Evolutionary conservation across 1,140 invertebrate species (phyloP).

Genomic region (Hyposmocoma kahamanoa): DNA sequence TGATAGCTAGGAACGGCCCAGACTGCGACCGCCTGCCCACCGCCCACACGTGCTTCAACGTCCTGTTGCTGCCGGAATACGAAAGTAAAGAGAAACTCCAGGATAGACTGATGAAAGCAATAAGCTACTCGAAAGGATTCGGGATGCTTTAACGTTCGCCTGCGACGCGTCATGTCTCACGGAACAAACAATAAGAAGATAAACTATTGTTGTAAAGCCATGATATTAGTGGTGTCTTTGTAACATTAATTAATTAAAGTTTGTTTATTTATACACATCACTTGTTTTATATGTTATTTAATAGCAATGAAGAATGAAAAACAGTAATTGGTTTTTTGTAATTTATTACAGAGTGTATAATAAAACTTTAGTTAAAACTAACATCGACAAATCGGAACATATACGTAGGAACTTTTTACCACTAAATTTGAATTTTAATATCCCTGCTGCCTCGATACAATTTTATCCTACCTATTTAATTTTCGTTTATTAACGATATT

Average conservation of each 20-base stretch:
- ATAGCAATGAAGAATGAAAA: no score
- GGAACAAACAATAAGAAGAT: neutral
- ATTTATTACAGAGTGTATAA: no score
- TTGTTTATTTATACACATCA: slow-evolving; percentile 57
- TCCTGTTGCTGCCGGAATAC: slow-evolving; percentile 94
- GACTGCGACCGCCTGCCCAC: slow-evolving; percentile 87
- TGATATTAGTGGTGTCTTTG: slow-evolving; percentile 24
- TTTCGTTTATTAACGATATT: no score
- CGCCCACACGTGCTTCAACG: slow-evolving; percentile 97
- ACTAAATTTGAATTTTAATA: no score
- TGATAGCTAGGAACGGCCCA: slow-evolving; percentile 85
- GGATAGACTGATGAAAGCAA: slow-evolving; percentile 92
- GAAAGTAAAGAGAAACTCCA: slow-evolving; percentile 87
- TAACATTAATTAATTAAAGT: slow-evolving; percentile 51
- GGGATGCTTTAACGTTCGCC: slow-evolving; percentile 82
- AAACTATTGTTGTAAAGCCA: slow-evolving; percentile 29
- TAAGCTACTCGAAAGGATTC: slow-evolving; percentile 91
- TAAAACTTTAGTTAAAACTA: no score
- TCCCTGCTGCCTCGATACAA: no score
- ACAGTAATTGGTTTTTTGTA: no score
- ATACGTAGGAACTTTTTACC: no score
- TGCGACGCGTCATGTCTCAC: neutral
- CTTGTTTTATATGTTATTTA: no score
- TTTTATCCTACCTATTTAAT: no score
- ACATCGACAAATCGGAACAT: no score